Evolutionary conservation across 2,113 vertebrate genomes (phyloP).

Genomic region (Paracanthobrama guichenoti): DNA sequence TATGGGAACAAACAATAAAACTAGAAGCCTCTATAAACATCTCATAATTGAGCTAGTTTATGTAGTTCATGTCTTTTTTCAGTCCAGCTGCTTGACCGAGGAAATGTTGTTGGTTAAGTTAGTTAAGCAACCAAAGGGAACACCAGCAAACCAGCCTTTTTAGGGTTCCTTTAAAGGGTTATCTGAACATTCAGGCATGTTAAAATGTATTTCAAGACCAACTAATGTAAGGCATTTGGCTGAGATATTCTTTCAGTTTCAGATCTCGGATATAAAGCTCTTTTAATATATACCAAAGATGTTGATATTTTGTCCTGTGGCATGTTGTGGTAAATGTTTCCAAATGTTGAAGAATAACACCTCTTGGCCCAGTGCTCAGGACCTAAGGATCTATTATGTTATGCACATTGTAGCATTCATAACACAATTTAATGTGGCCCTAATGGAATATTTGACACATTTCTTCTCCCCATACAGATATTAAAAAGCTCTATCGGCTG

Average conservation of each 20-base stretch:
- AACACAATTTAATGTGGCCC: not conserved
- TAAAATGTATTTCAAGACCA: not conserved
- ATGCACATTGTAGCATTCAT: not conserved
- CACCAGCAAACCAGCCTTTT: not conserved
- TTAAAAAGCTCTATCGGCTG: slow-evolving; percentile 84
- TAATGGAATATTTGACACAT: slow-evolving; percentile 24
- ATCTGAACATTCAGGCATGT: not conserved
- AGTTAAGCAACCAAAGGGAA: not conserved
- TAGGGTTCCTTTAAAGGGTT: not conserved
- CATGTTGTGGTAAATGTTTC: not conserved
- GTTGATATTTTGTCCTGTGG: slow-evolving; percentile 15
- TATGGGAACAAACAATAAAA: not conserved
- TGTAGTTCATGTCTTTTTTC: not conserved
- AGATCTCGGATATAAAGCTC: not conserved
- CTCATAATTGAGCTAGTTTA: not conserved
- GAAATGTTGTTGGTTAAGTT: not conserved
- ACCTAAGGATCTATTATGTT: slow-evolving; percentile 6
- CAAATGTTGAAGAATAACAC: slow-evolving; percentile 1
- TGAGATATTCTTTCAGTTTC: not conserved
- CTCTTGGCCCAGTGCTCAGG: not conserved
- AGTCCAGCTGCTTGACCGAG: not conserved
- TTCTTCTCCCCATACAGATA: slow-evolving; percentile 69
- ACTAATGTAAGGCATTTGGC: not conserved
- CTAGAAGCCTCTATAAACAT: not conserved
- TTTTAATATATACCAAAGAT: slow-evolving; percentile 12